These are phyloP conservation scores for Paracanthobrama guichenoti DNA, from an alignment of 2,113 vertebrate species.

Conservation along the genomic window DNA sequence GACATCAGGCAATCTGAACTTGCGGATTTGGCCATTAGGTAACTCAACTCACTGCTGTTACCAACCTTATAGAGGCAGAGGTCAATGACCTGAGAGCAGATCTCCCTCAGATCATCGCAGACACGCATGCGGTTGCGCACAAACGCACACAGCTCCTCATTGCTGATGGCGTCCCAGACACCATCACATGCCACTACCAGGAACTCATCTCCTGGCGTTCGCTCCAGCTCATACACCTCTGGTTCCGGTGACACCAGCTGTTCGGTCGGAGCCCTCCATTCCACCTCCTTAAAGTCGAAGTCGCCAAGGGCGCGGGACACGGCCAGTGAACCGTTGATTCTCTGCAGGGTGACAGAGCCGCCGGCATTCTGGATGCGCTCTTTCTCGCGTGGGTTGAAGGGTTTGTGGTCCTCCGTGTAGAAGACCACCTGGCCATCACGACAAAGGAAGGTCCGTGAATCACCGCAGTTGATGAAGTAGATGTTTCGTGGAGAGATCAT, in stretches of 20 bases:
- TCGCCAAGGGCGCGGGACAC: conserved; percentile 81
- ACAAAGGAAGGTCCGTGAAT: conserved; percentile 81
- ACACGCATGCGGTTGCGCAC: conserved; percentile 76
- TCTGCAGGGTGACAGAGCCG: conserved; percentile 76
- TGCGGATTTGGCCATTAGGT: neutral
- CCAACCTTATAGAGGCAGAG: conserved; percentile 84
- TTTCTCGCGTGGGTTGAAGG: conserved; percentile 77
- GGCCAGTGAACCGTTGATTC: conserved; percentile 81
- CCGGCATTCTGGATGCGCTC: conserved; percentile 82
- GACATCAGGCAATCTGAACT: neutral
- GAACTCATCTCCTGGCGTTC: conserved; percentile 76
- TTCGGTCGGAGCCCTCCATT: conserved; percentile 75
- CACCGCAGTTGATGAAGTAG: conserved; percentile 82
- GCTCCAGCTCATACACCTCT: conserved; percentile 77
- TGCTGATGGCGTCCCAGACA: conserved; percentile 80
- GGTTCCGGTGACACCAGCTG: conserved; percentile 83
- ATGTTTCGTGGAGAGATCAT: conserved; percentile 75
- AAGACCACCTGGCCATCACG: conserved; percentile 72
- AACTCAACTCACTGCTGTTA: neutral
- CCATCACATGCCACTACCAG: conserved; percentile 82
- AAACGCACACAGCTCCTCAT: conserved; percentile 76
- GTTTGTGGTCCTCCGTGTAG: conserved; percentile 83
- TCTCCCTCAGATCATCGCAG: conserved; percentile 76
- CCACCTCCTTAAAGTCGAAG: conserved; percentile 80
- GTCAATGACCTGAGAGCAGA: conserved; percentile 80